Evolutionary conservation across 1,140 invertebrate genomes (phyloP), one percentile per base, ranked within the genome.

Genomic region (Plectus sambesii): DNA sequence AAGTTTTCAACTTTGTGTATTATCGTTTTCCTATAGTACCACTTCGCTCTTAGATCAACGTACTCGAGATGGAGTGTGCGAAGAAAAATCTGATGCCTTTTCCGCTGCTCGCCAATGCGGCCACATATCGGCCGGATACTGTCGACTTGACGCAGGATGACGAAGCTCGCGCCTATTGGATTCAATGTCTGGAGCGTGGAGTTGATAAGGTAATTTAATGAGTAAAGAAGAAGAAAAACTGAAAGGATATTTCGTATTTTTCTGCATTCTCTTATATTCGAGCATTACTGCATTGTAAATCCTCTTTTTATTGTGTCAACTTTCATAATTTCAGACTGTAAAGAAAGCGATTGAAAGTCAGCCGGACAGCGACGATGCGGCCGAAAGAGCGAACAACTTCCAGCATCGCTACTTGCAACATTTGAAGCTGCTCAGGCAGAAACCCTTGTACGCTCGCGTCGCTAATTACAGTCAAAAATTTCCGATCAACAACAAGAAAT

Each of bases 101-200:
- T 60, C 81, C 82, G 23, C 69, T 84, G 6, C 59, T 84, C 12
- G 69, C 73, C 46, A 74, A 80, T 59, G 75, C 78, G 6, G 58
- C 65, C 33, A 71, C 70, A 61, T 93, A 93, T 72, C 78, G 79
- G 67, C 85, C 87, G 15, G 88, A 94, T 70, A 85, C 84, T 17
- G 80, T 87, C 42, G 85, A 94, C 73, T 75, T 94, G 9, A 80
- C 82, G 39, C 75, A 80, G 61, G 85, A 93, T 73, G 74, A 76
- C 54, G 83, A 85, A 70, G 88, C 87, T 17, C 78, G 87, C 59
- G 78, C 82, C 54, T 94, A 94, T 72, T 96, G 90, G 90, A 73
- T 94, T 38, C 75, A 81, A 43, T 90, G 87, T 68, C 85, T 94
- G 66, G 81, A 87, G 66, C 80, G 85, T 58, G 80, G 84, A 38